phyloP scores from a whole-genome alignment of 2,113 vertebrate genomes.

The Ascaphus truei region DNA sequence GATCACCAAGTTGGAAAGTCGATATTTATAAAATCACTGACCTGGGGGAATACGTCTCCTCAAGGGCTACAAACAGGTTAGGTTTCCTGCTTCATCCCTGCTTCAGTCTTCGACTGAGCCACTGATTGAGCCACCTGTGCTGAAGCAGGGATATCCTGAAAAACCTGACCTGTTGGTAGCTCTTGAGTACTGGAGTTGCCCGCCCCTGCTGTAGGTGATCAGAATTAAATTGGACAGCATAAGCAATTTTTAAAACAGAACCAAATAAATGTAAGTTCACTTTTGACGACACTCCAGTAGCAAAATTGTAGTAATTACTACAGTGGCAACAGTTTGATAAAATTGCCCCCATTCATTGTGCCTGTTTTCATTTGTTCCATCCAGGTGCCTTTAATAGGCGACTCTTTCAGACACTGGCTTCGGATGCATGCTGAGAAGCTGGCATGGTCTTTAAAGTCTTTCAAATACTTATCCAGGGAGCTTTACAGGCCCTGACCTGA shows the following conservation, averaged over 20 bases:
- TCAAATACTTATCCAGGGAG: constrained; percentile 34
- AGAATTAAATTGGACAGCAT: constrained; percentile 42
- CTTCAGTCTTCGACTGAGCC: too few relatives aligned
- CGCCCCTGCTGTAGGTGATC: constrained; percentile 48
- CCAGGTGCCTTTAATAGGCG: constrained; percentile 34
- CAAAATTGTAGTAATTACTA: constrained; percentile 34
- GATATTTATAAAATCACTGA: too few relatives aligned
- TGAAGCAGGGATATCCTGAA: too few relatives aligned
- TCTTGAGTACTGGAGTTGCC: too few relatives aligned
- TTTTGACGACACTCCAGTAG: constrained; percentile 26
- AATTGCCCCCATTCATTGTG: constrained; percentile 34
- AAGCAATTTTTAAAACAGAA: constrained; percentile 18
- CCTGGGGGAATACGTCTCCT: too few relatives aligned
- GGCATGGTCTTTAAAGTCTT: constrained; percentile 26
- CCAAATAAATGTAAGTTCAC: neutral
- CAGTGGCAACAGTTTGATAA: constrained; percentile 8
- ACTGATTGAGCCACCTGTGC: too few relatives aligned
- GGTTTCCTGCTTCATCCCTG: too few relatives aligned
- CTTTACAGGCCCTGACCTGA: constrained; percentile 20
- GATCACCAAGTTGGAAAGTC: too few relatives aligned
- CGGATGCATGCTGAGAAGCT: constrained; percentile 13
- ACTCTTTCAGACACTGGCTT: constrained; percentile 21
- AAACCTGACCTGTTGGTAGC: too few relatives aligned
- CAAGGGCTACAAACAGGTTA: too few relatives aligned
- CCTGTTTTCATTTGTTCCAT: constrained; percentile 37